phyloP scores from a whole-genome alignment of 2,888 invertebrate genomes.

The Parascotia fuliginaria region DNA sequence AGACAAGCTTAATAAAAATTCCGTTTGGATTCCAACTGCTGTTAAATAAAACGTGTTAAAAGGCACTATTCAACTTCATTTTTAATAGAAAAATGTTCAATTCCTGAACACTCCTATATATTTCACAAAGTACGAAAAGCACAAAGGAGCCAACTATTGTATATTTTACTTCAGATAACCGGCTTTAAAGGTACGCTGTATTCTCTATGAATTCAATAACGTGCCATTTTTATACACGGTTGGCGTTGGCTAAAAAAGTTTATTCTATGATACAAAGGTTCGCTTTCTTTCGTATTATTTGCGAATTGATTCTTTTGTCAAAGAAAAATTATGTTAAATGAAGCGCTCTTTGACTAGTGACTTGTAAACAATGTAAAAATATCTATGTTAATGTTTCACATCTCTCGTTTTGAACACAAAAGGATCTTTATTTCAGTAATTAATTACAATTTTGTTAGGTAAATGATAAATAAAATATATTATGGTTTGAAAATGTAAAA shows the following conservation, averaged over 20 bases:
- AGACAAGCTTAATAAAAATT: too few species aligned
- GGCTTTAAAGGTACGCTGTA: slow-evolving; percentile 43
- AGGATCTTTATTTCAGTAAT: not conserved
- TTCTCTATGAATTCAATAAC: slow-evolving; percentile 45
- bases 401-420: slow-evolving; percentile 1
- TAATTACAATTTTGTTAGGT: too few species aligned
- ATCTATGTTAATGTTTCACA: slow-evolving; percentile 6
- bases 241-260: slow-evolving; percentile 39
- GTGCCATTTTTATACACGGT: slow-evolving; percentile 43
- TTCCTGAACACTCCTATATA: slow-evolving; percentile 28
- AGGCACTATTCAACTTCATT: slow-evolving; percentile 32
- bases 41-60: slow-evolving; percentile 1
- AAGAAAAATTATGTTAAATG: slow-evolving; percentile 46
- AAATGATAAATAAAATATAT: too few species aligned
- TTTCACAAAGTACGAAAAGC: slow-evolving; percentile 33
- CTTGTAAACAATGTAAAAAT: slow-evolving; percentile 25
- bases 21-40: not conserved
- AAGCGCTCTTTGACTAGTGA: slow-evolving; percentile 6
- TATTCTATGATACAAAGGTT: slow-evolving; percentile 20
- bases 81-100: slow-evolving; percentile 36
- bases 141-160: slow-evolving; percentile 37
- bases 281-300: slow-evolving; percentile 20
- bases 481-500: too few species aligned
- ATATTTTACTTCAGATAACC: slow-evolving; percentile 30
- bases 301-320: slow-evolving; percentile 52